Evolutionary conservation across 92 coral and sea anemone species (phyloP), one percentile per base, ranked within the genome.

Genomic region (Actinostola sp.): DNA sequence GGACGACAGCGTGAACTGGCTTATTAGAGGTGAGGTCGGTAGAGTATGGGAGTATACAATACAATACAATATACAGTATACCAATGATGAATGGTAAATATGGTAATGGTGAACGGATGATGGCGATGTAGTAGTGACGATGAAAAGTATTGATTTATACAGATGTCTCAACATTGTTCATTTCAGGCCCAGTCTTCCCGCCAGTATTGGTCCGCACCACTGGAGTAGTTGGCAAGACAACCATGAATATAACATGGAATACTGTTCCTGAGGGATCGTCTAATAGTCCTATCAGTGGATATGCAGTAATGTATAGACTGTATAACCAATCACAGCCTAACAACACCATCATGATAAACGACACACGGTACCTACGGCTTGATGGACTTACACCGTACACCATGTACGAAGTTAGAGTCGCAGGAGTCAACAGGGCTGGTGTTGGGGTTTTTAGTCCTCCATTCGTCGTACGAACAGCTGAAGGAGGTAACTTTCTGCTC

Each of bases 331-430:
- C 16, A 2, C 38, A 57, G 13, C 5, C 63, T 27, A 57, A 57
- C 59, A 42, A 8, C 25, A 32, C 44, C 5, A 34, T 70, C 29
- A 19, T 7, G 1, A 27, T 52, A 9, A 70, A 70, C 19, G 63
- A 36, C 63, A 50, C 35, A 6, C 21, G 11, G 63, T 28, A 49
- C 33, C 58, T 26, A 1, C 2, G 23, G 19, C 28, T 75, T 46
- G 81, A 53, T 8, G 81, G 81, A 9, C 81, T 75, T 0, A 5
- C 27, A 29, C 60, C 58, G 19, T 75, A 49, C 42, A 75, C 81
- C 1, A 24, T 16, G 63, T 75, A 75, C 71, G 46, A 63, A 6
- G 60, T 75, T 28, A 50, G 72, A 33, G 61, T 75, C 10, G 81
- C 81, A 8, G 81, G 62, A 3, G n/a, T 50, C 33, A 75, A 66